Base-by-base conservation (phyloP, 2,888 invertebrate genomes). In the Cyrtodaria siliqua region DNA sequence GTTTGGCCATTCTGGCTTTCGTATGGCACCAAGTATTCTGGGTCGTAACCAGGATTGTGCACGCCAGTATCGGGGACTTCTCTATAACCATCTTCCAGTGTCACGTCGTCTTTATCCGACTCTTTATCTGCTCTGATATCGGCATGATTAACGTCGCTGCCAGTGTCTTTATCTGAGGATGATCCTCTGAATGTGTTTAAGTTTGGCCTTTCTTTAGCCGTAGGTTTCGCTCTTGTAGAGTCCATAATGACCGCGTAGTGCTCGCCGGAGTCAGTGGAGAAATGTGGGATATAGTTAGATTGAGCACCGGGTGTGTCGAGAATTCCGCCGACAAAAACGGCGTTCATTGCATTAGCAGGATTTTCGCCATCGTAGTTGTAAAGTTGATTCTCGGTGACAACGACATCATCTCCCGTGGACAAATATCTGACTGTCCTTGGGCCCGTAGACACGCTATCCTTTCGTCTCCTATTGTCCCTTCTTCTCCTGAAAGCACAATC, bases 251-350 rank as follows among this genome's bases (percentile, higher is more conserved):
- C 71, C 3, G 72, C 69, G 29, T 78, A 69, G 18, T 52, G 47
- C n/a, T 74, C 70, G 9, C 63, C 77, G 18, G 60, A 68, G 53
- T 67, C 70, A 29, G 73, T 66, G 12, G 61, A 53, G 61, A 66
- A 70, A 24, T 66, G 62, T 3, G 79, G 79, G 26, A 79, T 70
- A 53, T 63, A 57, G 8, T 50, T 55, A 1, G 62, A 47, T 24
- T 63, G 50, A n/a, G 42, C 16, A 0, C 61, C 68, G 3, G 73
- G 61, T 3, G 79, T 70, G n/a, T 70, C 62, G 6, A 73, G 79
- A 16, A 79, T 79, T 9, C 79, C 79, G 16, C 79, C 79, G 14
- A 79, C 59, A 59, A 79, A 79, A 40, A 79, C 38, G 14, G 79
- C 79, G 40, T 79, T 79, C 2, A 47, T 53, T 3, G 79, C 74